These are phyloP conservation scores for Argyra leucocephala DNA, from an alignment of 2,888 invertebrate species.

Conservation along the genomic window DNA sequence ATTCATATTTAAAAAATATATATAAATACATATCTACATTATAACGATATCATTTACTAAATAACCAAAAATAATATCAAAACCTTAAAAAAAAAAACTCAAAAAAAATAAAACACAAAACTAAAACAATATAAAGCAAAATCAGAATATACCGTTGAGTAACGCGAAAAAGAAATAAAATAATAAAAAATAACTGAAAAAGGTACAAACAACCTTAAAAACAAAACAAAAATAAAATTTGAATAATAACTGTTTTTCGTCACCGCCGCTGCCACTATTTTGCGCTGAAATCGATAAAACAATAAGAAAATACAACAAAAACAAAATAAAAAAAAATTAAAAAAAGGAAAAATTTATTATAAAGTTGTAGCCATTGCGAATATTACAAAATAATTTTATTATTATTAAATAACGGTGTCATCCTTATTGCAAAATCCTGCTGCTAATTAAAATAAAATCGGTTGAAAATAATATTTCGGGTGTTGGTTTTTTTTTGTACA, in stretches of 20 bases:
- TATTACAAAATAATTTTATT: not conserved
- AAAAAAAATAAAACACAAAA: not conserved
- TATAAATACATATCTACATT: not conserved
- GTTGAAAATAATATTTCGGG: too few relatives aligned
- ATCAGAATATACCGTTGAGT: not conserved
- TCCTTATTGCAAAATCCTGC: not conserved
- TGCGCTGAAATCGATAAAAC: slow-evolving; percentile 20
- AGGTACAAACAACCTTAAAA: not conserved
- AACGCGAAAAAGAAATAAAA: slow-evolving; percentile 2
- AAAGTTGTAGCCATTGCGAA: slow-evolving; percentile 1
- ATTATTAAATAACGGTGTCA: slow-evolving; percentile 1
- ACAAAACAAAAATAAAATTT: not conserved
- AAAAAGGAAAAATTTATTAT: not conserved
- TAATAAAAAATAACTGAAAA: not conserved
- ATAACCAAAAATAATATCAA: not conserved
- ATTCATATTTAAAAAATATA: not conserved
- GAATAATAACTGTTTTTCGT: not conserved
- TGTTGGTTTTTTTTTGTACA: too few relatives aligned
- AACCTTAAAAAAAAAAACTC: not conserved
- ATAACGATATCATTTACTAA: too few relatives aligned
- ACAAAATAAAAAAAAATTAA: not conserved
- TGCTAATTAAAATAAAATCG: too few relatives aligned
- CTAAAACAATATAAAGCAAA: not conserved
- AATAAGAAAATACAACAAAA: slow-evolving; percentile 9
- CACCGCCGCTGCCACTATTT: not conserved